Conservation (phyloP, 2,888 invertebrate genomes). For the Drosophila macrospina region DNA sequence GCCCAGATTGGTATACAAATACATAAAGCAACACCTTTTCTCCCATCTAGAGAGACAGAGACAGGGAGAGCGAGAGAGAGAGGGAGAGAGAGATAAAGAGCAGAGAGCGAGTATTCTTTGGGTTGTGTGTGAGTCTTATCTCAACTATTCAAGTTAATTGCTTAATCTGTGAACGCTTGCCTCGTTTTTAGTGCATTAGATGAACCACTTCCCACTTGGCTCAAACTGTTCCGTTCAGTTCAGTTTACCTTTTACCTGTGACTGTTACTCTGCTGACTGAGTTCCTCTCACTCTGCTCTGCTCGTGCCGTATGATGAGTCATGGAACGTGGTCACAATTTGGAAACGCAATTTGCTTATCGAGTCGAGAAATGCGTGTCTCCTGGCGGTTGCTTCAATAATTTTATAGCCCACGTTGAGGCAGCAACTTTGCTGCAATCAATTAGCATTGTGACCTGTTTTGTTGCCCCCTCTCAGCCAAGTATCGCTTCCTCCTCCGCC, state of each 20-base stretch:
- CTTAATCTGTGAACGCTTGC: constrained; percentile 73
- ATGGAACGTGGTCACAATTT: constrained; percentile 31
- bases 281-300: background rate
- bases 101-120: background rate
- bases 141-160: constrained; percentile 79
- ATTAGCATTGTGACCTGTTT: constrained; percentile 79
- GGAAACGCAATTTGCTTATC: constrained; percentile 73
- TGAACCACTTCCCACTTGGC: constrained; percentile 13
- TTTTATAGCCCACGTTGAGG: constrained; percentile 74
- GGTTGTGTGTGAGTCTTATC: constrained; percentile 63
- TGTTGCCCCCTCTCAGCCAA: constrained; percentile 17
- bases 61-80: background rate
- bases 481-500: constrained; percentile 1
- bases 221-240: background rate
- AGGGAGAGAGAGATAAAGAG: background rate
- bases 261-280: constrained; percentile 2
- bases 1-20: constrained; percentile 44
- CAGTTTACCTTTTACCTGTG: constrained; percentile 30
- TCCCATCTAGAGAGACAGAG: background rate
- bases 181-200: constrained; percentile 58
- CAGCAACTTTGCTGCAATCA: constrained; percentile 67
- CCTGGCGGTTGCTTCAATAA: constrained; percentile 72
- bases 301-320: constrained; percentile 39
- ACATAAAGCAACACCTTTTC: constrained; percentile 33
- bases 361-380: constrained; percentile 76